Base-by-base conservation (phyloP, 2,113 vertebrate species). In the Gymnogyps californianus region DNA sequence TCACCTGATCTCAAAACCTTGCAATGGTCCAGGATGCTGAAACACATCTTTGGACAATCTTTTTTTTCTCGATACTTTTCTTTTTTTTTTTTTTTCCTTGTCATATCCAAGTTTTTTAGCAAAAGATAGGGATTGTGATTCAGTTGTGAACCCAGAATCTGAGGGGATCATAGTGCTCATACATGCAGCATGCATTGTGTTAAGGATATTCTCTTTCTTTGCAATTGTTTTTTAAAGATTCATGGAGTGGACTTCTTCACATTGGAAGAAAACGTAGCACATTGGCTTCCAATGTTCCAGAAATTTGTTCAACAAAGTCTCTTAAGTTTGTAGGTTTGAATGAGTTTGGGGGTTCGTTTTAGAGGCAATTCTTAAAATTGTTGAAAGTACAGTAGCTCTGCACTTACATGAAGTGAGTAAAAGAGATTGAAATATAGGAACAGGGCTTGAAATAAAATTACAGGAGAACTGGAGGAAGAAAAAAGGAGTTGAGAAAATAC, bases 151-250 rank as follows among this genome's bases (percentile, higher is more conserved):
- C 11, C 11, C 12, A 52, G 34, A 18, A 82, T 49, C 17, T 65
- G 46, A 55, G 25, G 19, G 34, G 11, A 13, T 64, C 51, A 34
- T 55, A 71, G 31, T 89, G 31, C 32, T 91, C 10, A 4, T 71
- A 24, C 0, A 0, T 57, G 21, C 1, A 3, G 13, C 13, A 14
- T 42, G 17, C 19, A 0, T 26, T 59, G 22, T 72, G 32, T 69
- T 17, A n/a, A 47, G 34, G 44, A 31, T 69, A 64, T 44, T 49
- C 16, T 87, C 22, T 51, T 57, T 54, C 64, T 84, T 75, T 90
- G 19, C 29, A 69, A 1, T 38, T 55, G 10, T 65, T 57, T 93
- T 57, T 82, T 78, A n/a, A 8, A 76, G 70, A 55, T 54, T 65
- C 13, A 13, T 32, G 5, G 71, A 80, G 67, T 86, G 8, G 40